Evolutionary conservation across 2,113 vertebrate genomes (phyloP).

Genomic region (Epinephelus lanceolatus): DNA sequence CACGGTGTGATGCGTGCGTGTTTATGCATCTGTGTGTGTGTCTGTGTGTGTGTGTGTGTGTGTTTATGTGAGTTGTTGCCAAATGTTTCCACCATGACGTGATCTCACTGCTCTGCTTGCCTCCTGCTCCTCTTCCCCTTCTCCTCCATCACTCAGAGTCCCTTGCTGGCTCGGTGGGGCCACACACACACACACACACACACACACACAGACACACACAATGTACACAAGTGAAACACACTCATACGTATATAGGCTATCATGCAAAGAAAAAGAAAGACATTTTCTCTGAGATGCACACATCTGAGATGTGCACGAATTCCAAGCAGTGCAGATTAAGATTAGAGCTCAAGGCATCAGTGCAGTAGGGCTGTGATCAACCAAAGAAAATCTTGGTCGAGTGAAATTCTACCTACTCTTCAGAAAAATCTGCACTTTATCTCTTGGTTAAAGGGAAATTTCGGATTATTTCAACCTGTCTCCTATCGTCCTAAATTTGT

Average conservation of each 20-base stretch:
- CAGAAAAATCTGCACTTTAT: no score
- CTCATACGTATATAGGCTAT: conserved; percentile 8
- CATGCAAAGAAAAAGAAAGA: conserved; percentile 21
- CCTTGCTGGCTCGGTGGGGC: conserved; percentile 60
- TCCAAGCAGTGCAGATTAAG: background rate
- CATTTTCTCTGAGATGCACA: conserved; percentile 4
- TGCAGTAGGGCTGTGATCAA: background rate
- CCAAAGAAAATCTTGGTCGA: no score
- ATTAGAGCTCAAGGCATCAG: conserved; percentile 11
- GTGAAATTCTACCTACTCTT: no score
- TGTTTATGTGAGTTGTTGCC: conserved; percentile 77
- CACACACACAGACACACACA: conserved; percentile 3
- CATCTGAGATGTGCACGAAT: conserved; percentile 15
- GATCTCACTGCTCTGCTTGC: conserved; percentile 83
- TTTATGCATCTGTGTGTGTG: conserved; percentile 33
- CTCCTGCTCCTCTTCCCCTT: conserved; percentile 85
- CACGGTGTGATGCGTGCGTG: conserved; percentile 13
- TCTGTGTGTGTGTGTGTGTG: conserved; percentile 38
- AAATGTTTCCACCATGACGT: conserved; percentile 92
- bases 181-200: conserved; percentile 5
- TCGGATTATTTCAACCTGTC: no score
- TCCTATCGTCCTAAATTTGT: no score
- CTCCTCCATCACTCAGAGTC: conserved; percentile 78
- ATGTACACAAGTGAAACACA: background rate
- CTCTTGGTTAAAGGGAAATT: no score